phyloP scores from a whole-genome alignment of 2,797 vertebrate genomes.

The Gallinago solitaria region DNA sequence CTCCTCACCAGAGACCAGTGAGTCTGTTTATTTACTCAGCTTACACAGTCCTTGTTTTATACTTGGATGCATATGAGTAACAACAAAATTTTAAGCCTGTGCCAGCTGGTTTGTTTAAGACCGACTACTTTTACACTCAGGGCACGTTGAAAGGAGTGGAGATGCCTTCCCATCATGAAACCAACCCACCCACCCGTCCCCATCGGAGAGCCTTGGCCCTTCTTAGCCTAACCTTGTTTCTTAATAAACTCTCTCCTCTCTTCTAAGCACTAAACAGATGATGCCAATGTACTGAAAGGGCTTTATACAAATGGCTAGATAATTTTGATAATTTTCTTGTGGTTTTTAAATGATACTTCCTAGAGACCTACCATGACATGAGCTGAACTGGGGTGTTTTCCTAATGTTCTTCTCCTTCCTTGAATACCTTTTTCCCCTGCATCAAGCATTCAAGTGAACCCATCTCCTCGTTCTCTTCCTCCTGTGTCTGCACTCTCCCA shows the following conservation, averaged over 20 bases:
- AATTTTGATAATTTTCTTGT: neutral
- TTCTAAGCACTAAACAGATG: neutral
- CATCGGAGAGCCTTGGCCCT: neutral
- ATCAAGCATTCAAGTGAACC: neutral
- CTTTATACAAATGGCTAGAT: neutral
- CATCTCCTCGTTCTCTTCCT: neutral
- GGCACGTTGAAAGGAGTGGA: slow-evolving; percentile 14
- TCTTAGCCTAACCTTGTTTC: neutral
- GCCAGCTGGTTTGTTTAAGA: slow-evolving; percentile 57
- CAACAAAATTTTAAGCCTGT: slow-evolving; percentile 53
- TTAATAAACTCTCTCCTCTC: neutral
- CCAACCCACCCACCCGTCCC: slow-evolving; percentile 9
- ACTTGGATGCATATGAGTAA: slow-evolving; percentile 50
- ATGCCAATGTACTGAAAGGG: neutral
- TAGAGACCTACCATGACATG: neutral
- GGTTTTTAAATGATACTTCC: neutral
- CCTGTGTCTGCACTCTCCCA: neutral
- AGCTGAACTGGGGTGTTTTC: neutral
- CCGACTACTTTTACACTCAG: neutral
- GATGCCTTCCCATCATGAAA: neutral
- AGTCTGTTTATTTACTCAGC: slow-evolving; percentile 63
- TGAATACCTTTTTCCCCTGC: neutral
- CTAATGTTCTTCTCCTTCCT: neutral
- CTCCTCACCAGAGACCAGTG: slow-evolving; percentile 25
- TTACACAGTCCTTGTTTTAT: slow-evolving; percentile 58